Conservation (phyloP, 1,140 invertebrate species). For the Drosophila pallidifrons region DNA sequence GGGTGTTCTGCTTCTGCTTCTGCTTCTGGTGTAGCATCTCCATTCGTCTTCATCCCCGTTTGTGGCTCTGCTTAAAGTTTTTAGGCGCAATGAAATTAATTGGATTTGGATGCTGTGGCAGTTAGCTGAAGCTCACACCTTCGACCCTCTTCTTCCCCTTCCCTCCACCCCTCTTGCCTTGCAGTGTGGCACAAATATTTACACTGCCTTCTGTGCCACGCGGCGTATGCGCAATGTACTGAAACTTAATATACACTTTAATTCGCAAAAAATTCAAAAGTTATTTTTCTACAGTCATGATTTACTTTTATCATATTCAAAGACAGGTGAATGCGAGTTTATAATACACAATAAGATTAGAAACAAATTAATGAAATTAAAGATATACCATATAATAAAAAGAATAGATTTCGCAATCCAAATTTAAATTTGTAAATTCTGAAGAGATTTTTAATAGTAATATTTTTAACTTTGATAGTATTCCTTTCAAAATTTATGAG, state of each 20-base stretch:
- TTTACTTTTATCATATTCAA: no score
- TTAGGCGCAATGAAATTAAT: conserved; percentile 79
- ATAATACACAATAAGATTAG: no score
- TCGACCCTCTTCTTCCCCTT: background rate
- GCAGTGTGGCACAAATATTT: background rate
- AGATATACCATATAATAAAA: no score
- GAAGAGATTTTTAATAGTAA: no score
- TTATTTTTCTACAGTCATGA: no score
- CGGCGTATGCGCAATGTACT: conserved; percentile 64
- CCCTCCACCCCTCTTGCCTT: no score
- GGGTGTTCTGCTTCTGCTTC: background rate
- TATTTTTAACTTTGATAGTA: no score
- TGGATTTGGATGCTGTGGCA: conserved; percentile 58
- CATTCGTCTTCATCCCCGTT: conserved; percentile 61
- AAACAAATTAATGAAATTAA: no score
- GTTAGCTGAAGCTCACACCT: background rate
- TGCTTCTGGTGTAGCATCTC: conserved; percentile 6
- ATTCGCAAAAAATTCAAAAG: background rate
- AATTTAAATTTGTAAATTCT: no score
- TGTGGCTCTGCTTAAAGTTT: conserved; percentile 66
- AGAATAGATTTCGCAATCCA: no score
- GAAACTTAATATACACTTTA: conserved; percentile 12
- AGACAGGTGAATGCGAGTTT: no score
- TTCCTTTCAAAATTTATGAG: no score
- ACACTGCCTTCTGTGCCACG: conserved; percentile 7